Base-by-base conservation (phyloP, 2,888 invertebrate genomes). In the Ryuthela nishihirai region DNA sequence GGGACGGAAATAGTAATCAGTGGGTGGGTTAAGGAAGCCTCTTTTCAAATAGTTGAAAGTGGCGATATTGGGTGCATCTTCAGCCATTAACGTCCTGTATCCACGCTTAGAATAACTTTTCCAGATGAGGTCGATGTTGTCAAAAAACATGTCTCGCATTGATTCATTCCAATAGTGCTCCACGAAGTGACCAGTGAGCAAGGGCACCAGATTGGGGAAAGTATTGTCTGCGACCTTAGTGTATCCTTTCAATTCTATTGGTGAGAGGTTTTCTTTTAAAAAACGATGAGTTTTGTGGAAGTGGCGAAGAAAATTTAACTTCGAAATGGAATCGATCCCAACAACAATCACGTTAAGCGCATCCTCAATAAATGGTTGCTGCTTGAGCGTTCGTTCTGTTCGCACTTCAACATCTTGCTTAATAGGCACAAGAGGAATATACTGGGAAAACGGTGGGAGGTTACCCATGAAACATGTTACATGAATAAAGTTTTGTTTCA, bases 241-340 rank as follows among this genome's bases (percentile, higher is more conserved):
- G 72, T 88, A 90, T 1, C 87, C 91, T 65, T 83, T 80, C 72
- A 85, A 78, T 59, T 83, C 83, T 38, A 86, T 75, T 81, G 87
- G 88, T 54, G 80, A 82, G 53, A 83, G 82, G 18, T 82, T 79
- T 40, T 81, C 76, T 6, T 69, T 56, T 29, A 93, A 76, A 71
- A 83, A 84, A 15, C 79, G 75, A 1, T 80, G 77, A 0, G 89
- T 89, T 69, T 80, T 78, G 0, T 85, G 84, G 83, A 92, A 83
- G 7, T 85, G 83, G 45, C 88, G 79, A 18, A 82, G 79, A 52
- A 88, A 80, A 71, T 91, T 88, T 36, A 87, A 76, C 52, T 89
- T 75, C 0, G 92, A 91, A 68, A 92, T 83, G 39, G 88, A 87
- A 71, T 92, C 91, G 68, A 93, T 84, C 34, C 91, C 92, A 17